These are phyloP conservation scores for Amphiprion ocellaris DNA, from an alignment of 2,113 vertebrate species.

Conservation along the genomic window DNA sequence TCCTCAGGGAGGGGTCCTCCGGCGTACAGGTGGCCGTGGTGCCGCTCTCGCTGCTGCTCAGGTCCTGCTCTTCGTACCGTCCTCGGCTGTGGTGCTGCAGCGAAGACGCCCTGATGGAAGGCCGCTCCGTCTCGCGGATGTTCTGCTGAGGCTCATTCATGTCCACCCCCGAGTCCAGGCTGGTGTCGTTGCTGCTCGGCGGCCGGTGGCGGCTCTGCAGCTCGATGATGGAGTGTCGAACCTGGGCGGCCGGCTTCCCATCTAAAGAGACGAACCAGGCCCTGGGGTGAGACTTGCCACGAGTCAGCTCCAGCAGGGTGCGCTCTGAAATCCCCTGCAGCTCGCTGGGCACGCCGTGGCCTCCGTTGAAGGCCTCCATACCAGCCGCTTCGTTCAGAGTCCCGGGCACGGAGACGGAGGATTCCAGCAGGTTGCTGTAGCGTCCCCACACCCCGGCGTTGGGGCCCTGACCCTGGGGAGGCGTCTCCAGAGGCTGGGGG, in stretches of 20 bases:
- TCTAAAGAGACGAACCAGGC: conserved; percentile 98
- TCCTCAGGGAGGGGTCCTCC: conserved; percentile 90
- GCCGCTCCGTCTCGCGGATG: conserved; percentile 87
- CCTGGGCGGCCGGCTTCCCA: conserved; percentile 91
- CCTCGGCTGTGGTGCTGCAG: conserved; percentile 80
- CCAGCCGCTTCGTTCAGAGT: conserved; percentile 93
- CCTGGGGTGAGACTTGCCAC: conserved; percentile 90
- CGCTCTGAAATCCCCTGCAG: conserved; percentile 96
- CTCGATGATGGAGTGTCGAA: conserved; percentile 96
- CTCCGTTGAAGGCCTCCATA: conserved; percentile 88
- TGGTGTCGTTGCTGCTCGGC: conserved; percentile 94
- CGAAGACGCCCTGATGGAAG: conserved; percentile 85
- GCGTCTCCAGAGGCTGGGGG: conserved; percentile 81
- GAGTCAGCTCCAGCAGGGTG: conserved; percentile 91
- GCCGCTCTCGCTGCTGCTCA: conserved; percentile 95
- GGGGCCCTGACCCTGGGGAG: conserved; percentile 85
- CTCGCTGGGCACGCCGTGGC: conserved; percentile 77
- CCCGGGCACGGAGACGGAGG: conserved; percentile 95
- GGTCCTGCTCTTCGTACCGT: conserved; percentile 89
- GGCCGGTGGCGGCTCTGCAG: conserved; percentile 89
- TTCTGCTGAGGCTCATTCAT: conserved; percentile 93
- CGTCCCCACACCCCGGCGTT: conserved; percentile 87
- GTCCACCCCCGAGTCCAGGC: conserved; percentile 96
- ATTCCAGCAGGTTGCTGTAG: conserved; percentile 92
- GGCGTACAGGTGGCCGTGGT: conserved; percentile 91